These are phyloP conservation scores for Oeneis ivallda DNA, from an alignment of 2,888 invertebrate genomes.

Conservation along the genomic window DNA sequence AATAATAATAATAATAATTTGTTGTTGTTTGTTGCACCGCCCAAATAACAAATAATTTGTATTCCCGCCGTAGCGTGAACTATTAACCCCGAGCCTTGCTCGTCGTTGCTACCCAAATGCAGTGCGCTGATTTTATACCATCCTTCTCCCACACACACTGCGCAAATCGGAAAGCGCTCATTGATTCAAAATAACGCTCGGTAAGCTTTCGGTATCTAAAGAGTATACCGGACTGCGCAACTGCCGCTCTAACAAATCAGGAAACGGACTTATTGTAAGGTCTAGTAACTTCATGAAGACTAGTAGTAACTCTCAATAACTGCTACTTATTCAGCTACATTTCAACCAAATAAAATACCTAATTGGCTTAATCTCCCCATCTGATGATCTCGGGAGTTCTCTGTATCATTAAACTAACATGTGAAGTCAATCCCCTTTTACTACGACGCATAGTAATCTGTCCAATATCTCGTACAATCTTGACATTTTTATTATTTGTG, in stretches of 20 bases:
- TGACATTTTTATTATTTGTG: constrained; percentile 66
- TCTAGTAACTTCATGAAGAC: neutral
- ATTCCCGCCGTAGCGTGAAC: no score
- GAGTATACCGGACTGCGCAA: neutral
- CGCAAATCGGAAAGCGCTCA: neutral
- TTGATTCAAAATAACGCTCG: neutral
- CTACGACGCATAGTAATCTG: constrained; percentile 50
- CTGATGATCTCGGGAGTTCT: neutral
- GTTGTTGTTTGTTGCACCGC: no score
- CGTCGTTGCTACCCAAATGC: neutral
- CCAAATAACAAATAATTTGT: no score
- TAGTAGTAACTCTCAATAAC: neutral
- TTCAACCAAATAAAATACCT: constrained; percentile 3
- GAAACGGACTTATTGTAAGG: neutral
- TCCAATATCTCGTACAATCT: constrained; percentile 63
- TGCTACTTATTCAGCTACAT: constrained; percentile 18
- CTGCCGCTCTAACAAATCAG: neutral
- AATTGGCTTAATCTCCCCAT: neutral
- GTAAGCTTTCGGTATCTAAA: neutral
- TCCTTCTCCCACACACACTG: no score
- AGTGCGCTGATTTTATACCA: neutral
- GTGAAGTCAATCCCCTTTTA: constrained; percentile 9
- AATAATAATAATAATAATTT: no score
- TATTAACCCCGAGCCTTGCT: no score
- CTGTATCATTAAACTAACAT: constrained; percentile 11